phyloP scores from a whole-genome alignment of 2,888 invertebrate species.

The Tetramorium bicarinatum region DNA sequence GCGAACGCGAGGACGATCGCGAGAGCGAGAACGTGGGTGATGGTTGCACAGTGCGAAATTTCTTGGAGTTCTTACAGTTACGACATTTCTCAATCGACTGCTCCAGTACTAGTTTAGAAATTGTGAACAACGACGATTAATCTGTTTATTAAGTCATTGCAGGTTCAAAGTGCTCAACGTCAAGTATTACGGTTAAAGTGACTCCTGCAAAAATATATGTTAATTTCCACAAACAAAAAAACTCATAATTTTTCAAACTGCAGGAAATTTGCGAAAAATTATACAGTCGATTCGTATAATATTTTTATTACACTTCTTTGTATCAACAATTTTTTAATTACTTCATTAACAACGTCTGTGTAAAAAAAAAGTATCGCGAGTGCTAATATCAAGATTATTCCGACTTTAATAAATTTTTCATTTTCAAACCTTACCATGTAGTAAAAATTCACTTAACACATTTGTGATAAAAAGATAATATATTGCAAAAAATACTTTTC shows the following conservation, averaged over 20 bases:
- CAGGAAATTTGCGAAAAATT: not conserved
- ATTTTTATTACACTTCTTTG: not conserved
- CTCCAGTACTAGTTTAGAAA: not conserved
- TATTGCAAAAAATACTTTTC: not conserved
- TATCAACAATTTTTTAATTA: not conserved
- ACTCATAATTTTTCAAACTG: not conserved
- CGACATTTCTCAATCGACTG: not conserved
- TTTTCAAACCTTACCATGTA: not conserved
- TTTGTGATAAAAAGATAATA: not conserved
- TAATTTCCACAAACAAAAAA: not conserved
- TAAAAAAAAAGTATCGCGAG: not conserved
- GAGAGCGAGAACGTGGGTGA: not conserved
- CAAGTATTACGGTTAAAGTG: not conserved
- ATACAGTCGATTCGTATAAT: not conserved
- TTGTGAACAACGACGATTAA: not conserved
- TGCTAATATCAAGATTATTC: not conserved
- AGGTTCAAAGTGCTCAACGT: not conserved
- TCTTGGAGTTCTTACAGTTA: not conserved
- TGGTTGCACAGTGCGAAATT: constrained; percentile 8
- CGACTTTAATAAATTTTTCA: not conserved
- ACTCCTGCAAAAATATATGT: not conserved
- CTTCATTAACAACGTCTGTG: not conserved
- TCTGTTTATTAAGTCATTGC: not conserved
- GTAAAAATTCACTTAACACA: not conserved
- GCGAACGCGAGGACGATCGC: not conserved